Evolutionary conservation across 2,888 invertebrate species (phyloP).

Genomic region (Icerya purchasi): DNA sequence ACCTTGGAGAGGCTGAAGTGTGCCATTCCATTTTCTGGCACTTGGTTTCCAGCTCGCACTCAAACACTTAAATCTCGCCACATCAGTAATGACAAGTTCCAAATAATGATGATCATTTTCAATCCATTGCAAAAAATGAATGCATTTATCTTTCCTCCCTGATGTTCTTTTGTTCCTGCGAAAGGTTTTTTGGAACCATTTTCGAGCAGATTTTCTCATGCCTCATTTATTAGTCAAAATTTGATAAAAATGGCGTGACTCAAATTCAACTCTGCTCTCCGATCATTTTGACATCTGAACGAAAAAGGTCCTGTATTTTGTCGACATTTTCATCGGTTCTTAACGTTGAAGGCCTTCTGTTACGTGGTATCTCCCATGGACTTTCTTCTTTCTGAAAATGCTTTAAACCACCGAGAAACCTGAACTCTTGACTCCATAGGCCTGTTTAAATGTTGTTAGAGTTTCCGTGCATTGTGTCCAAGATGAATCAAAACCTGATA

Average conservation of each 20-base stretch:
- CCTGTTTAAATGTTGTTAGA: background rate
- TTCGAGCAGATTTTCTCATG: background rate
- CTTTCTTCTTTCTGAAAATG: no score
- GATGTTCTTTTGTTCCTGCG: background rate
- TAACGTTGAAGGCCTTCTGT: background rate
- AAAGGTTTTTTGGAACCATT: background rate
- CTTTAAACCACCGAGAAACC: background rate
- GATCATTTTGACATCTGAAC: background rate
- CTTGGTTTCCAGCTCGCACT: background rate
- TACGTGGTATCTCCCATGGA: background rate
- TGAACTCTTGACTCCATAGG: background rate
- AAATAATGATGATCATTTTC: background rate
- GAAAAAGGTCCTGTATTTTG: background rate
- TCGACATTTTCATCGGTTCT: background rate
- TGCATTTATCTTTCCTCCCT: background rate
- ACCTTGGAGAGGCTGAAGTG: background rate
- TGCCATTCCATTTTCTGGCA: background rate
- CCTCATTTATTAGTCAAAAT: background rate
- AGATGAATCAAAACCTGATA: background rate
- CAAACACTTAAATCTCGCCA: background rate
- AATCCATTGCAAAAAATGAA: background rate
- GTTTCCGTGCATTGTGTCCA: background rate
- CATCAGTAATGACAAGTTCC: background rate
- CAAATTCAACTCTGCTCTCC: no score
- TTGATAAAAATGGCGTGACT: background rate